Conservation (phyloP, 2,113 vertebrate species). For the Xenopus tropicalis region DNA sequence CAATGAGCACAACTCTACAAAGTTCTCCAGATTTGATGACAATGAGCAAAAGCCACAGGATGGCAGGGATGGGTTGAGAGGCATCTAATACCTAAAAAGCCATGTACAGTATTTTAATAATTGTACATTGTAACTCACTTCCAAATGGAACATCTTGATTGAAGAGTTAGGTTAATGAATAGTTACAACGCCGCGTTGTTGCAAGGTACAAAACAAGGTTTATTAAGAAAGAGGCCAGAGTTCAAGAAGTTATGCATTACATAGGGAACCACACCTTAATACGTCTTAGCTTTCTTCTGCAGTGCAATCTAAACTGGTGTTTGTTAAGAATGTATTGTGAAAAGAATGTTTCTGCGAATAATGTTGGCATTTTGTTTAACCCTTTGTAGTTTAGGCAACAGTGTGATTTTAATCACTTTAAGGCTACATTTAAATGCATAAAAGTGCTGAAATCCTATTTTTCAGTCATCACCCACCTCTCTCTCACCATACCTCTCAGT, state of each 20-base stretch:
- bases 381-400: too few relatives aligned
- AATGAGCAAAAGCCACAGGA: neutral
- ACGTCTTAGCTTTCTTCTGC: neutral
- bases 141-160: neutral
- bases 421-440: too few relatives aligned
- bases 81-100: neutral
- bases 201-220: neutral
- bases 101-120: too few relatives aligned
- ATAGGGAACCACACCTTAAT: slow-evolving; percentile 4
- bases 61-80: neutral
- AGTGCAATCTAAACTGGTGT: neutral
- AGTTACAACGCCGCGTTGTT: neutral
- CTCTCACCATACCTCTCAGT: too few relatives aligned
- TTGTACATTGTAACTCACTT: neutral
- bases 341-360: neutral
- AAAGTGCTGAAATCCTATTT: too few relatives aligned
- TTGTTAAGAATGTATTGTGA: slow-evolving; percentile 14
- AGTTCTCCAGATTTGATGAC: neutral
- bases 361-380: neutral
- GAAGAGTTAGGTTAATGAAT: neutral
- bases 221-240: slow-evolving; percentile 3
- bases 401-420: too few relatives aligned
- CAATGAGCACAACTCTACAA: slow-evolving; percentile 8
- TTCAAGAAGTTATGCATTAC: slow-evolving; percentile 20
- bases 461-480: too few relatives aligned